Base-by-base conservation (phyloP, 2,797 vertebrate genomes). In the Premnoplex brunnescens region DNA sequence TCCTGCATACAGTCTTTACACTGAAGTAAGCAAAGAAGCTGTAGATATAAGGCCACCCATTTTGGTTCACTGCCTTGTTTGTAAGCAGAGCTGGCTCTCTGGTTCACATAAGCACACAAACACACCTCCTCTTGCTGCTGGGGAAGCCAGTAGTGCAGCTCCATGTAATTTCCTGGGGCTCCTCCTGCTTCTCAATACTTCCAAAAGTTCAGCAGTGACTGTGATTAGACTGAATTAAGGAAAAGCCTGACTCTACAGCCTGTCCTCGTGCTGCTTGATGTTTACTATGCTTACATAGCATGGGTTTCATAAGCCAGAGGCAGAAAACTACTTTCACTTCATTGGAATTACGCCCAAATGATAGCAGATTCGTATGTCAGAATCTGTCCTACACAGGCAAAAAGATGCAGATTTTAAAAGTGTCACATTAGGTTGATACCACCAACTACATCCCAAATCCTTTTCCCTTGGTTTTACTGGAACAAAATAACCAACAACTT, bases 1-100 rank as follows among this genome's bases (percentile, higher is more conserved):
- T 95, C 84, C 93, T 87, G 76, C 69, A 83, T 51, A 81, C 46
- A 85, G 68, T 60, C 92, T 97, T 95, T 83, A 93, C 60, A 90
- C 55, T 68, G 89, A 85, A 84, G 55, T 91, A 93, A 95, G 86
- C 11, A 30, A 96, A 67, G 79, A 89, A 92, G 88, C 46, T 3
- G 36, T n/a, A 73, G 66, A 55, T 87, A 84, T 68, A 59, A 89
- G 68, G 56, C 68, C 56, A 76, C 80, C 86, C 79, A 77, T 95
- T 95, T 71, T 67, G 76, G 43, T 93, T 69, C 59, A 67, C 9
- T 85, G 73, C 39, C 49, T 56, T 91, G 76, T 91, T 85, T 88
- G 86, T 55, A 94, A 93, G 88, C 76, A 79, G 77, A 94, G 82
- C 88, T 95, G 88, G 85, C 86, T 71, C 60, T 91, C 68, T 62